Conservation (phyloP, 1,140 invertebrate genomes). For the Musca domestica region DNA sequence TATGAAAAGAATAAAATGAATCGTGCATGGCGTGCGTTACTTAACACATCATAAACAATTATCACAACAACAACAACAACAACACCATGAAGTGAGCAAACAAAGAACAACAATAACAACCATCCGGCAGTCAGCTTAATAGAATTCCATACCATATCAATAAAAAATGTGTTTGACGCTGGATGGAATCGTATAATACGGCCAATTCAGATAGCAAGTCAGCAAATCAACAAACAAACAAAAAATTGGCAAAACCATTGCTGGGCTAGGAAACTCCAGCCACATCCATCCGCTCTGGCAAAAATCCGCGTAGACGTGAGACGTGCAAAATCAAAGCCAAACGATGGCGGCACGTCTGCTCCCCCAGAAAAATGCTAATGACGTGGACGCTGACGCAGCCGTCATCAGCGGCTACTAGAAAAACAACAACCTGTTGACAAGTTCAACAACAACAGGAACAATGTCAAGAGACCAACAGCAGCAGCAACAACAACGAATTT, state of each 20-base stretch:
- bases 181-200: no score
- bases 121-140: no score
- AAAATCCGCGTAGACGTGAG: neutral
- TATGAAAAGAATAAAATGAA: neutral
- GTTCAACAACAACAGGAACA: neutral
- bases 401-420: no score
- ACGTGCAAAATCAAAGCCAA: neutral
- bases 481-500: neutral
- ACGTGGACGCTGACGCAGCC: no score
- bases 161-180: no score
- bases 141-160: no score
- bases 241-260: no score
- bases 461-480: neutral
- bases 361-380: no score
- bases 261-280: no score
- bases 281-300: neutral
- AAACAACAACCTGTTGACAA: conserved; percentile 22
- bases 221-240: no score
- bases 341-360: neutral
- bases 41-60: conserved; percentile 17
- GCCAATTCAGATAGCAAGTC: no score
- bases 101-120: neutral
- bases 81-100: neutral
- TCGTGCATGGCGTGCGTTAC: conserved; percentile 22
- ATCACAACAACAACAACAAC: conserved; percentile 4